Percentiles rank a stretch among this genome's conserved stretches.
Conservation (phyloP, 2,113 vertebrate species). For the Coracopsis vasa region DNA sequence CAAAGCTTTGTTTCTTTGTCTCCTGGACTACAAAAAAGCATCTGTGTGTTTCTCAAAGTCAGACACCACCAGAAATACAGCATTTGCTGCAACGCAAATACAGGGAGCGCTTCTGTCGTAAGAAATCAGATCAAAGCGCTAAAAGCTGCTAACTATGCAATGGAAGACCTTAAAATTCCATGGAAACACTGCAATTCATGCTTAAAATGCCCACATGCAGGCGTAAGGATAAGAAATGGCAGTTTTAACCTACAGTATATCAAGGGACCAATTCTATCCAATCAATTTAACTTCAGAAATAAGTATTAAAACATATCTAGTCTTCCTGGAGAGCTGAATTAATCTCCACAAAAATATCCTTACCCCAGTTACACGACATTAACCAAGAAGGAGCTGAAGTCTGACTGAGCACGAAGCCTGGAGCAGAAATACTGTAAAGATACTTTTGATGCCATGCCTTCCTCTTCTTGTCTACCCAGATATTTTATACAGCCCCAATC, state of each 20-base stretch:
- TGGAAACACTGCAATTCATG: background rate
- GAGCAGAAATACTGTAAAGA: background rate
- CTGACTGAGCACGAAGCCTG: background rate
- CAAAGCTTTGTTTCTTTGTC: conserved; percentile 61
- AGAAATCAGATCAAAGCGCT: conserved; percentile 21
- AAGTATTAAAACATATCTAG: background rate
- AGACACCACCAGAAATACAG: conserved; percentile 39
- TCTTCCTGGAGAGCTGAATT: background rate
- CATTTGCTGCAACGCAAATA: conserved; percentile 28
- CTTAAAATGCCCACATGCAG: conserved; percentile 19
- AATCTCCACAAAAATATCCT: background rate
- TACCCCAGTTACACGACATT: background rate
- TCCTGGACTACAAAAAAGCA: conserved; percentile 60
- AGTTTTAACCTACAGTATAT: background rate
- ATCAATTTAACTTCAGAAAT: background rate
- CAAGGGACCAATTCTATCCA: background rate
- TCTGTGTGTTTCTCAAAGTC: conserved; percentile 57
- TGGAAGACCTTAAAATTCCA: conserved; percentile 41
- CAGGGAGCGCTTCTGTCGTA: background rate
- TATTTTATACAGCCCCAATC: background rate
- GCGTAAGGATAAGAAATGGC: background rate
- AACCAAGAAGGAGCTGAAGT: background rate
- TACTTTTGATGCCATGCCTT: background rate
- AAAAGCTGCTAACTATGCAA: conserved; percentile 37
- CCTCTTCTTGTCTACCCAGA: background rate